Evolutionary conservation across 2,888 invertebrate species (phyloP).

Genomic region (Tipula confusa): DNA sequence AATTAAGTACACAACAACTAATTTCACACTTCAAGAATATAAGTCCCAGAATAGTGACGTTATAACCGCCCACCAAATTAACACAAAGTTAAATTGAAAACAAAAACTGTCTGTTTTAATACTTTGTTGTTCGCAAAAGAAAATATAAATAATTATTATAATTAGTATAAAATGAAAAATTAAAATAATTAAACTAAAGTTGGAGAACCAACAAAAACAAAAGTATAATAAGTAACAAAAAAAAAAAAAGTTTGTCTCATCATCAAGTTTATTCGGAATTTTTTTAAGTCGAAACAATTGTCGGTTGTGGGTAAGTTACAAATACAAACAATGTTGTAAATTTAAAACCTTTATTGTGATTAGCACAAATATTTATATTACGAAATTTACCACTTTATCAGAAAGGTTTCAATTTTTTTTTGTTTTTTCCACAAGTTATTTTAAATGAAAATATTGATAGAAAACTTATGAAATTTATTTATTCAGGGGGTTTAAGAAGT

Average conservation of each 20-base stretch:
- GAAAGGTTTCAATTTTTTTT: background rate
- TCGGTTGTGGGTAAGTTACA: background rate
- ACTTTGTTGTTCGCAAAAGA: background rate
- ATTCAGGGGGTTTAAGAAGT: background rate
- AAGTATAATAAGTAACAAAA: background rate
- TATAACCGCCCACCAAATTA: background rate
- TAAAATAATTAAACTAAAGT: background rate
- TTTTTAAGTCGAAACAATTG: background rate
- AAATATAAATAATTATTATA: background rate
- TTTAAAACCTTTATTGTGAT: no score
- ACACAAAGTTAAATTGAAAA: background rate
- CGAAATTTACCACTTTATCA: background rate
- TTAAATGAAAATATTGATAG: background rate
- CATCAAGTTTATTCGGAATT: background rate
- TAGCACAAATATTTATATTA: no score
- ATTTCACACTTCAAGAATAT: background rate
- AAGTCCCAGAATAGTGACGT: background rate
- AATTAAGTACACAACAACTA: no score
- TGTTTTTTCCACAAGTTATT: background rate
- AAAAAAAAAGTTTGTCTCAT: background rate
- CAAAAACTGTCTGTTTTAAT: background rate
- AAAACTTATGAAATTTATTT: background rate
- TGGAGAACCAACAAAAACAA: background rate
- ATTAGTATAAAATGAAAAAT: background rate
- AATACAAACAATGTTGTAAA: no score